Evolutionary conservation across 92 coral and sea anemone species (phyloP).

Genomic region (Porites rus): DNA sequence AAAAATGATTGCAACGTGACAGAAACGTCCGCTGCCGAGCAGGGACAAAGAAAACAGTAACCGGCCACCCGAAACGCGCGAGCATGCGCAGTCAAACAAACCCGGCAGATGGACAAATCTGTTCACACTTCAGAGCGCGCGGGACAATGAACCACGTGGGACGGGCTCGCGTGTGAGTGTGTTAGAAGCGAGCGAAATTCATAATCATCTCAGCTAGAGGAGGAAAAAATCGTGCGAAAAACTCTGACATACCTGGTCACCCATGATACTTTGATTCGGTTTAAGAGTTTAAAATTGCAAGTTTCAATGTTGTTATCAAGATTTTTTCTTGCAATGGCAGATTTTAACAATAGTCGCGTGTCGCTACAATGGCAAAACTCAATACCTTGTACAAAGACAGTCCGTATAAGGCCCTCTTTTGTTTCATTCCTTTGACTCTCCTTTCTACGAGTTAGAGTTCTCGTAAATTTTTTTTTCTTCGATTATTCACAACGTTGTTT

Average conservation of each 20-base stretch:
- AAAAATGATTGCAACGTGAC: slow-evolving; percentile 7
- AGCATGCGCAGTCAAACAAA: slow-evolving; percentile 24
- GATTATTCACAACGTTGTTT: not conserved
- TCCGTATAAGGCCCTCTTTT: not conserved
- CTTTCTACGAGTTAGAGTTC: not conserved
- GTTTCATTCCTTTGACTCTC: not conserved
- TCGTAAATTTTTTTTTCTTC: not conserved
- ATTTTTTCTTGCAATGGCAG: slow-evolving; percentile 2
- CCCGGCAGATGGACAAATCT: slow-evolving; percentile 41
- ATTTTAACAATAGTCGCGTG: slow-evolving; percentile 2
- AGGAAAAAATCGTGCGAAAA: not conserved
- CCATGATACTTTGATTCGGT: not conserved
- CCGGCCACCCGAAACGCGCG: slow-evolving; percentile 32
- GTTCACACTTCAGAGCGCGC: not conserved
- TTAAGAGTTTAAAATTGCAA: not conserved
- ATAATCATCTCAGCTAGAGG: not conserved
- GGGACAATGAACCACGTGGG: slow-evolving; percentile 53
- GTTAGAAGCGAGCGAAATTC: slow-evolving; percentile 17
- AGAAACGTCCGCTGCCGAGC: not conserved
- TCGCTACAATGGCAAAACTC: not conserved
- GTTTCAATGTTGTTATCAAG: not conserved
- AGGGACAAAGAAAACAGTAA: not conserved
- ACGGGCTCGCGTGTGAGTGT: slow-evolving; percentile 22
- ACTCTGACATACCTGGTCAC: not conserved
- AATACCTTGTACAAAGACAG: not conserved